Conservation (phyloP, 2,113 vertebrate genomes). For the Crotalus viridis region DNA sequence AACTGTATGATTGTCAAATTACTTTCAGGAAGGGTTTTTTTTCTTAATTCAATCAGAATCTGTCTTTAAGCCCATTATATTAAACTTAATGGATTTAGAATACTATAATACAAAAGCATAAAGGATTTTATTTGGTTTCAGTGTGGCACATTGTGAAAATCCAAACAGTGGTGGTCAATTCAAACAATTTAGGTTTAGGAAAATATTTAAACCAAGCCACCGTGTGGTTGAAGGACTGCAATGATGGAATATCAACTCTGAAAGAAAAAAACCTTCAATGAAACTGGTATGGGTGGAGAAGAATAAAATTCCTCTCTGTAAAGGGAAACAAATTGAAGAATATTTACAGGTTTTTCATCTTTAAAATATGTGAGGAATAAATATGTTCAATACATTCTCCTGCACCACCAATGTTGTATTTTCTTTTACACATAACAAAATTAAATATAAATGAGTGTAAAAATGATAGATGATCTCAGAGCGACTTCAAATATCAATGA, state of each 20-base stretch:
- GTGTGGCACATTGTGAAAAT: neutral
- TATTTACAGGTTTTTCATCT: neutral
- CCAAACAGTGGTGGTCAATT: neutral
- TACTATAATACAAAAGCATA: neutral
- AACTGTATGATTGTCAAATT: neutral
- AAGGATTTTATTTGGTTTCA: neutral
- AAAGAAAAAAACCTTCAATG: neutral
- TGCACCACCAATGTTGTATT: conserved; percentile 9
- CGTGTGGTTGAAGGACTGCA: neutral
- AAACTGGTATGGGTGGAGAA: neutral
- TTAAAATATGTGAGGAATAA: neutral
- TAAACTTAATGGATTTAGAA: neutral
- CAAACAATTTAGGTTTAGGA: neutral
- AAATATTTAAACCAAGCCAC: neutral
- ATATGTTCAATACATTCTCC: neutral
- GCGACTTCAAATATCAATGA: neutral
- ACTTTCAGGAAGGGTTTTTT: neutral
- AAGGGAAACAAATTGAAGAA: neutral
- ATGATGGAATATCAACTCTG: neutral
- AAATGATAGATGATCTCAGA: neutral
- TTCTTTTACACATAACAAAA: conserved; percentile 13
- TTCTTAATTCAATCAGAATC: neutral
- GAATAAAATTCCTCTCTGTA: neutral
- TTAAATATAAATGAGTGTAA: neutral
- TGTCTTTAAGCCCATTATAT: neutral